phyloP scores from a whole-genome alignment of 2,113 vertebrate species.

The Syrmaticus mikado region DNA sequence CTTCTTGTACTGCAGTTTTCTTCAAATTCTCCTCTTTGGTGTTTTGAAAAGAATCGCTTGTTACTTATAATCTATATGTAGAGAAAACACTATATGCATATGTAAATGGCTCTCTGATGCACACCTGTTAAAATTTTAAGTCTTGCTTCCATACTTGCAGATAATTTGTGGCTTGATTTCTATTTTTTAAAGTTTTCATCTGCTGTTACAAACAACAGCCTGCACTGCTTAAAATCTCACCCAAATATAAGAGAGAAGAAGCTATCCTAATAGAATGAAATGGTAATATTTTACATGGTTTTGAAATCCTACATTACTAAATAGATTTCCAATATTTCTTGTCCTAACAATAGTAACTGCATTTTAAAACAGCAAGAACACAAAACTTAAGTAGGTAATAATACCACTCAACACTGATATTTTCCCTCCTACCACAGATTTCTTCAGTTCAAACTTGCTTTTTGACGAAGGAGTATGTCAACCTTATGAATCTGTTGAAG shows the following conservation, averaged over 20 bases:
- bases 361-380: background rate
- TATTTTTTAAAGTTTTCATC: background rate
- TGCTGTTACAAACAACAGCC: background rate
- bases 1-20: background rate
- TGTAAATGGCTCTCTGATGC: background rate
- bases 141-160: background rate
- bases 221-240: background rate
- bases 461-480: background rate
- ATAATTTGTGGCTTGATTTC: background rate
- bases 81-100: background rate
- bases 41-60: background rate
- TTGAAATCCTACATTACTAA: background rate
- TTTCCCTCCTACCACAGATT: background rate
- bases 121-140: background rate
- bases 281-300: background rate
- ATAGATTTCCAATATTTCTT: accelerated
- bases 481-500: background rate
- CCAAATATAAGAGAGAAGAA: background rate
- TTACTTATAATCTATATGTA: background rate
- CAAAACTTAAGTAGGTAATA: background rate
- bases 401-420: background rate
- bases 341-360: background rate
- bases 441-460: background rate
- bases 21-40: background rate
- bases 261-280: background rate